Evolutionary conservation across 2,888 invertebrate species (phyloP).

Genomic region (Teleogryllus oceanicus): DNA sequence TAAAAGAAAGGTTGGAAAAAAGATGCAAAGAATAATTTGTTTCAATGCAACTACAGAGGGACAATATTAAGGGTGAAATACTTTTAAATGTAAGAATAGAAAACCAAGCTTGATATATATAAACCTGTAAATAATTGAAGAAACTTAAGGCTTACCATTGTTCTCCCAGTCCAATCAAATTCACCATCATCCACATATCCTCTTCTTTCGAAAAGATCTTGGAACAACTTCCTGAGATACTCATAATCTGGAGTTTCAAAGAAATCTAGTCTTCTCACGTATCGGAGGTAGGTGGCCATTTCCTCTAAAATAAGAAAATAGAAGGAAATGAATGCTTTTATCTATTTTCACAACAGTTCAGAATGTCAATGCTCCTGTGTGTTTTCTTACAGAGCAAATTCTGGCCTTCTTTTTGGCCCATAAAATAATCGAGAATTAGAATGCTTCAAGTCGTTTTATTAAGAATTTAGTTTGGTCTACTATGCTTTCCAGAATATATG

Average conservation of each 20-base stretch:
- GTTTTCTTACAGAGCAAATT: too few relatives aligned
- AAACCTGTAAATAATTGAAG: constrained; percentile 22
- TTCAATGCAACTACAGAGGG: too few relatives aligned
- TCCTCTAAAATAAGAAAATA: constrained; percentile 64
- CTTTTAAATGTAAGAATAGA: too few relatives aligned
- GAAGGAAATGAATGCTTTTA: neutral
- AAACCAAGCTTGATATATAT: neutral
- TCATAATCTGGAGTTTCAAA: constrained; percentile 99
- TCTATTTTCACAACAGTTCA: neutral
- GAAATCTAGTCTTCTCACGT: constrained; percentile 95
- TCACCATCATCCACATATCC: constrained; percentile 86
- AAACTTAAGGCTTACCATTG: constrained; percentile 51
- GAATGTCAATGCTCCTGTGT: neutral
- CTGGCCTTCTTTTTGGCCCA: too few relatives aligned
- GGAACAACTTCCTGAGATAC: constrained; percentile 93
- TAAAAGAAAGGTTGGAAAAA: too few relatives aligned
- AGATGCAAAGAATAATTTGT: neutral
- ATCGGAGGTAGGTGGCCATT: constrained; percentile 95
- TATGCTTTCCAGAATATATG: too few relatives aligned
- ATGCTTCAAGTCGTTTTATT: too few relatives aligned
- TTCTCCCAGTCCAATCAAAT: constrained; percentile 93
- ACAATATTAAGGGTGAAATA: too few relatives aligned
- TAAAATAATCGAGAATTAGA: too few relatives aligned
- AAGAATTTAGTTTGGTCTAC: too few relatives aligned
- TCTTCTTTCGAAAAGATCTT: constrained; percentile 83